These are phyloP conservation scores for Spisula subtruncata DNA, from an alignment of 2,888 invertebrate genomes.

Conservation along the genomic window DNA sequence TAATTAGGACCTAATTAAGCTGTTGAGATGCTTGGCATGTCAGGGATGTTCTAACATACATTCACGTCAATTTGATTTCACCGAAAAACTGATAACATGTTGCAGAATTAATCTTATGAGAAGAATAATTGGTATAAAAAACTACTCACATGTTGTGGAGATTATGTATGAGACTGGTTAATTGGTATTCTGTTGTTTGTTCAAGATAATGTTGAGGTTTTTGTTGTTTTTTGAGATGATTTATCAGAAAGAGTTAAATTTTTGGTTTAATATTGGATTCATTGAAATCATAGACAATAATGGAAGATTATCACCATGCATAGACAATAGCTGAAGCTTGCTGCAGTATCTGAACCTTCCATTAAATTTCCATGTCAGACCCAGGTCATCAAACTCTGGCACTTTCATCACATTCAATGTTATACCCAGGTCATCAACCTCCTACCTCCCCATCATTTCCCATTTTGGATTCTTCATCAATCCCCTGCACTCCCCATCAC, in stretches of 20 bases:
- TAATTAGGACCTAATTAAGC: not conserved
- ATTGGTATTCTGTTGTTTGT: not conserved
- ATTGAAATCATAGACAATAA: not conserved
- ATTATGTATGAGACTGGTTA: not conserved
- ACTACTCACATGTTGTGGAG: not conserved
- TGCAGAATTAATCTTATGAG: not conserved
- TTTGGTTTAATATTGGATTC: not conserved
- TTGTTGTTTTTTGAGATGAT: not conserved
- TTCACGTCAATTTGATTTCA: constrained; percentile 1
- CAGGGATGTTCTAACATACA: not conserved
- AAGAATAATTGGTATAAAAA: not conserved
- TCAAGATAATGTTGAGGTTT: not conserved
- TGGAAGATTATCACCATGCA: not conserved
- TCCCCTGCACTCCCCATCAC: too few relatives aligned
- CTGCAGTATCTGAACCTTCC: not conserved
- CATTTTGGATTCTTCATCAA: too few relatives aligned
- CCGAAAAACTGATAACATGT: constrained; percentile 13
- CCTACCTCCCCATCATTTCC: too few relatives aligned
- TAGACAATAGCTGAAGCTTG: not conserved
- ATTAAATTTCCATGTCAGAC: too few relatives aligned
- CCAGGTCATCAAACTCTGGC: too few relatives aligned
- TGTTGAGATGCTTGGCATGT: not conserved
- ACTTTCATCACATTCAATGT: too few relatives aligned
- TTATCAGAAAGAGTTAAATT: not conserved
- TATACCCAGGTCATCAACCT: too few relatives aligned